Percentiles rank a stretch among this genome's conserved stretches.
phyloP scores from a whole-genome alignment of 2,113 vertebrate genomes.

The Varanus salvator region DNA sequence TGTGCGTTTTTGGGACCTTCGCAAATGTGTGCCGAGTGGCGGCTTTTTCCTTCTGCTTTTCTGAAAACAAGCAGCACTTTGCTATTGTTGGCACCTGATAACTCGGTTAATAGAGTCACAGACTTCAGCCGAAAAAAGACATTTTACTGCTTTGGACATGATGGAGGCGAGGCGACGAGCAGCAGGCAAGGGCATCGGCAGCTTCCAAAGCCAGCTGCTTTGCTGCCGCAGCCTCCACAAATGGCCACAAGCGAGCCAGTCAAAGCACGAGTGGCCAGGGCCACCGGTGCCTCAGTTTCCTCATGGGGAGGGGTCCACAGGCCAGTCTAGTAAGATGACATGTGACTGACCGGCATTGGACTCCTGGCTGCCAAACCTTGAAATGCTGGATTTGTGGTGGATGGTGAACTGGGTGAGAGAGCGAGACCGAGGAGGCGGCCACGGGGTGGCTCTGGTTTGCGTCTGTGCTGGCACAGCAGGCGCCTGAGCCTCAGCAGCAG shows the following conservation, averaged over 20 bases:
- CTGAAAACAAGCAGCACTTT: not conserved
- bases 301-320: too few relatives aligned
- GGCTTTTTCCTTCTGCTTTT: constrained; percentile 52
- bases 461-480: not conserved
- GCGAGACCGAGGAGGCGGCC: not conserved
- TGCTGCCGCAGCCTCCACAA: not conserved
- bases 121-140: not conserved
- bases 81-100: not conserved
- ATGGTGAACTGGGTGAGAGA: too few relatives aligned
- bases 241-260: not conserved
- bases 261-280: not conserved
- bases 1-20: constrained; percentile 56
- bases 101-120: fast-evolving
- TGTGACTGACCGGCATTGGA: too few relatives aligned
- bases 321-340: too few relatives aligned
- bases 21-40: constrained; percentile 22
- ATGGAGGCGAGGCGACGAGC: not conserved
- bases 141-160: too few relatives aligned
- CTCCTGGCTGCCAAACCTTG: not conserved
- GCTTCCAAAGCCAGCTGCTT: not conserved
- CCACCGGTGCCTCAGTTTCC: too few relatives aligned
- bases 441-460: not conserved
- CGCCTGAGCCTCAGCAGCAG: too few relatives aligned
- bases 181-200: not conserved
- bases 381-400: not conserved